Evolutionary conservation across 2,113 vertebrate species (phyloP).

Genomic region (Antechinus stuartii): DNA sequence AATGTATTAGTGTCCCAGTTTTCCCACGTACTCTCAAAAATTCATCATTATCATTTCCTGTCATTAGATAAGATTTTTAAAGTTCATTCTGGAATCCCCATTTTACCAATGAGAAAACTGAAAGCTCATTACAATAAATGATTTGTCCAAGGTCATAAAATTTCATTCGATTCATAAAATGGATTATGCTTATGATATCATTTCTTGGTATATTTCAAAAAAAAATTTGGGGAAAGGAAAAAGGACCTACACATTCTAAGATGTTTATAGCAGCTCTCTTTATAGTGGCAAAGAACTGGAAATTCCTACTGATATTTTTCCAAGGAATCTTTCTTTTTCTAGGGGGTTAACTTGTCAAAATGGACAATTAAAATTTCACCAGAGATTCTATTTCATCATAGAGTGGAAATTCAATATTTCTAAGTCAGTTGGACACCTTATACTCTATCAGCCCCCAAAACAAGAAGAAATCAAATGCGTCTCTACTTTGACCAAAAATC

Average conservation of each 20-base stretch:
- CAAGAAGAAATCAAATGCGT: background rate
- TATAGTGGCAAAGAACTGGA: too few relatives aligned
- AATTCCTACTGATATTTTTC: conserved; percentile 8
- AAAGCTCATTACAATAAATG: background rate
- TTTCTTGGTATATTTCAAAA: too few relatives aligned
- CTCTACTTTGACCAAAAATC: background rate
- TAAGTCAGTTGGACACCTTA: conserved; percentile 4
- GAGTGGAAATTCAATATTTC: conserved; percentile 14
- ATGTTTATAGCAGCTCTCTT: too few relatives aligned
- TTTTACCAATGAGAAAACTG: background rate
- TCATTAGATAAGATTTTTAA: background rate
- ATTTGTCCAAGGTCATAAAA: background rate
- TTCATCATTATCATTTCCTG: too few relatives aligned
- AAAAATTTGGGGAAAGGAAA: too few relatives aligned
- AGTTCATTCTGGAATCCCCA: background rate
- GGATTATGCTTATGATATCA: background rate
- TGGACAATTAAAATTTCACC: conserved; percentile 19
- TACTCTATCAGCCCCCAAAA: background rate
- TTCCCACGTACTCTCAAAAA: too few relatives aligned
- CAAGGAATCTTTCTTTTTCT: conserved; percentile 19
- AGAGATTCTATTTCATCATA: conserved; percentile 35
- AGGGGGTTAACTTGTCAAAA: conserved; percentile 2
- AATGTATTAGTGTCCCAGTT: too few relatives aligned
- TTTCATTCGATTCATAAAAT: background rate
- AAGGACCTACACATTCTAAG: too few relatives aligned